phyloP scores from a whole-genome alignment of 2,888 invertebrate genomes.

The Philaethria dido region DNA sequence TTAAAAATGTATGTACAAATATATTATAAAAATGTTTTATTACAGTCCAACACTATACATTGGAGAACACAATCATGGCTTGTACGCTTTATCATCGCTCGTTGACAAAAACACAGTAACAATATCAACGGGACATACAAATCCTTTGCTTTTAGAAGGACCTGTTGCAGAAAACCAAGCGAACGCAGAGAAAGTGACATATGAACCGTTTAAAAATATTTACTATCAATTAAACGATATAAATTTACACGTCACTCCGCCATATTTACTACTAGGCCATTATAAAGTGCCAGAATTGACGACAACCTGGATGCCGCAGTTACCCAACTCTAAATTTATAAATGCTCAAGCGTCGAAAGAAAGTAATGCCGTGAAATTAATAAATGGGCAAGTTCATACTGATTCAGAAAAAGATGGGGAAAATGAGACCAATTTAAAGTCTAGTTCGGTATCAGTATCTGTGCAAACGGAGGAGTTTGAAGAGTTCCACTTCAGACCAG shows the following conservation, averaged over 20 bases:
- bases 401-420: slow-evolving; percentile 67
- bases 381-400: slow-evolving; percentile 71
- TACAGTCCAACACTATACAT: slow-evolving; percentile 95
- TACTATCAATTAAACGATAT: slow-evolving; percentile 74
- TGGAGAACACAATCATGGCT: slow-evolving; percentile 92
- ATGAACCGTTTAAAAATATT: slow-evolving; percentile 79
- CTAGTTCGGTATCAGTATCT: slow-evolving; percentile 74
- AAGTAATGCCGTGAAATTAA: slow-evolving; percentile 62
- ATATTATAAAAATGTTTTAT: slow-evolving; percentile 26
- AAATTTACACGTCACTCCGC: slow-evolving; percentile 72
- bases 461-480: slow-evolving; percentile 85
- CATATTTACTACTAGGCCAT: slow-evolving; percentile 85
- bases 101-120: slow-evolving; percentile 96
- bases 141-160: slow-evolving; percentile 89
- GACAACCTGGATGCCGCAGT: slow-evolving; percentile 72
- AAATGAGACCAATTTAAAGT: slow-evolving; percentile 74
- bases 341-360: slow-evolving; percentile 55
- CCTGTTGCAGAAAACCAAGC: slow-evolving; percentile 72
- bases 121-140: slow-evolving; percentile 88
- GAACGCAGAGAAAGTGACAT: slow-evolving; percentile 58
- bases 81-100: slow-evolving; percentile 96
- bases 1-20: background rate
- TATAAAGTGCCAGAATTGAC: slow-evolving; percentile 88
- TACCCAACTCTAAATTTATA: slow-evolving; percentile 67
- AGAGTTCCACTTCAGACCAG: slow-evolving; percentile 67